Conservation (phyloP, 2,113 vertebrate species). For the Xerus inauris region DNA sequence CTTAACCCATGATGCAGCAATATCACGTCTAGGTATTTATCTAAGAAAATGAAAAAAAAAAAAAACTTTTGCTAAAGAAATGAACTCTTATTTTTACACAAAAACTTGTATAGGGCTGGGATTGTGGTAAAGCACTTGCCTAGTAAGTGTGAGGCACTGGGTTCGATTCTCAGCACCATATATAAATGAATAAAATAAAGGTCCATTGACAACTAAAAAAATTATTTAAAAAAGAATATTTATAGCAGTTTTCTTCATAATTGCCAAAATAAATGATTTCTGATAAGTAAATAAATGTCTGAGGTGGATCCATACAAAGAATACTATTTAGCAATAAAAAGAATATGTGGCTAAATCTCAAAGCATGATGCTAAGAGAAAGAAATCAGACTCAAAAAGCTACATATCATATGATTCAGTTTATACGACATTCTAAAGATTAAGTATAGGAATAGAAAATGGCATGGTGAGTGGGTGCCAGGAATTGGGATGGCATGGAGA, state of each 20-base stretch:
- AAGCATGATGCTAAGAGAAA: neutral
- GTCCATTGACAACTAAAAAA: too few relatives aligned
- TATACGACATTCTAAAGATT: neutral
- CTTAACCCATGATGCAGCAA: neutral
- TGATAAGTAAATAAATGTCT: neutral
- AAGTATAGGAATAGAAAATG: neutral
- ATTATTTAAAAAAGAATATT: too few relatives aligned
- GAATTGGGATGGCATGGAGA: neutral
- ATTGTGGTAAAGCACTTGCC: too few relatives aligned
- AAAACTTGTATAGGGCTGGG: neutral
- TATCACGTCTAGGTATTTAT: constrained; percentile 4
- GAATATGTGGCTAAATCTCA: neutral
- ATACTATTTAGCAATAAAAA: neutral
- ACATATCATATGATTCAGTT: neutral
- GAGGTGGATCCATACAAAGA: neutral
- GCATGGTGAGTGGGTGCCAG: neutral
- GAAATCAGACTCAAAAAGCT: neutral
- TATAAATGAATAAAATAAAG: too few relatives aligned
- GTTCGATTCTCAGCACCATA: too few relatives aligned
- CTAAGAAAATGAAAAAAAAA: neutral
- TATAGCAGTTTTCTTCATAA: neutral
- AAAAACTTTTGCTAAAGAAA: neutral
- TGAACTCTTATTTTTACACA: neutral
- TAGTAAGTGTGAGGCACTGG: too few relatives aligned
- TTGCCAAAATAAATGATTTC: neutral